phyloP scores from a whole-genome alignment of 2,113 vertebrate species.

The Anthoscopus minutus region DNA sequence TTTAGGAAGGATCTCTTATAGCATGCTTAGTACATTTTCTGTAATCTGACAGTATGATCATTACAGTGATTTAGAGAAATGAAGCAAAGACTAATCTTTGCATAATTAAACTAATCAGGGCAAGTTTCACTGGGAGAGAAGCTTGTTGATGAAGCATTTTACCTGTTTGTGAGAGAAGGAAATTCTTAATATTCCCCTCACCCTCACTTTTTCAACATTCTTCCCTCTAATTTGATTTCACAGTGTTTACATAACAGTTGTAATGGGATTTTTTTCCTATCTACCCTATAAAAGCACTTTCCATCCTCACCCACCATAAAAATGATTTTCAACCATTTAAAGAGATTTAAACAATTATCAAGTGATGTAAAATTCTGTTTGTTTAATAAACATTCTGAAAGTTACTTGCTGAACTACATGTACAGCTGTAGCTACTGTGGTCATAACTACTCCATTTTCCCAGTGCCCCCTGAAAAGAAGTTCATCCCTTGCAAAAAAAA shows the following conservation, averaged over 20 bases:
- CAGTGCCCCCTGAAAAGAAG: background rate
- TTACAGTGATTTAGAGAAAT: background rate
- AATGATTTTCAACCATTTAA: background rate
- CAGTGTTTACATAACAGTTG: background rate
- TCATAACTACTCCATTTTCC: background rate
- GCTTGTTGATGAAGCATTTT: background rate
- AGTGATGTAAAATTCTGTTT: background rate
- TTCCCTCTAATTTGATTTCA: background rate
- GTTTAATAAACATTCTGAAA: background rate
- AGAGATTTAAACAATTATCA: background rate
- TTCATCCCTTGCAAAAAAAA: background rate
- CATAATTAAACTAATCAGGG: background rate
- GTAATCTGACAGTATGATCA: background rate
- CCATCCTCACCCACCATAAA: background rate
- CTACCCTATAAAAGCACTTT: background rate
- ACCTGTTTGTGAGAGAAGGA: background rate
- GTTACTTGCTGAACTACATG: background rate
- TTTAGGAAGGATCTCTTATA: background rate
- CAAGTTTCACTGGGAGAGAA: background rate
- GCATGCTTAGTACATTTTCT: background rate
- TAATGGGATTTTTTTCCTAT: background rate
- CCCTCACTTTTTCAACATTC: background rate
- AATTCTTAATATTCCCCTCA: background rate
- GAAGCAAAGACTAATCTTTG: background rate
- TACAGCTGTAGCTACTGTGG: background rate